A percentile compares a stretch with the other conserved stretches of the same genome.
Conservation (phyloP, 2,888 invertebrate species). For the Andrena minutula region DNA sequence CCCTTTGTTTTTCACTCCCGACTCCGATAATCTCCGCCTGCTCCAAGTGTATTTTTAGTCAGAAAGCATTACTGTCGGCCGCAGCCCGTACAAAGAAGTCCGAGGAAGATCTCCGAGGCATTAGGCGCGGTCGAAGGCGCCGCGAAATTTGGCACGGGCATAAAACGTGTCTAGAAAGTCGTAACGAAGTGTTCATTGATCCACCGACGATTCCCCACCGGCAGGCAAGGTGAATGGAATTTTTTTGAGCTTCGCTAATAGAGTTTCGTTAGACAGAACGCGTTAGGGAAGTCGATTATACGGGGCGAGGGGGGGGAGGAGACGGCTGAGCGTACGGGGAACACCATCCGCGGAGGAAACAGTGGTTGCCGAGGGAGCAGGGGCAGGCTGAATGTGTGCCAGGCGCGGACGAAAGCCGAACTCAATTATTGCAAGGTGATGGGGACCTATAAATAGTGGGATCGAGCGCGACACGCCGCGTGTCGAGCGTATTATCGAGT, state of each 20-base stretch:
- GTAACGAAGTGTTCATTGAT: background rate
- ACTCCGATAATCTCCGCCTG: background rate
- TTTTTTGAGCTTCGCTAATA: background rate
- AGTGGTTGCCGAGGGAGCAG: conserved; percentile 23
- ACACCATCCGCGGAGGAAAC: conserved; percentile 21
- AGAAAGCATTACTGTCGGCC: background rate
- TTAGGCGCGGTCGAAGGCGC: too few species aligned
- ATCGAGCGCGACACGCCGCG: conserved; percentile 20
- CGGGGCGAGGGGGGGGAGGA: background rate
- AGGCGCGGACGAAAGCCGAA: conserved; percentile 54
- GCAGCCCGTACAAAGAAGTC: conserved; percentile 17
- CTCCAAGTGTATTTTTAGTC: conserved; percentile 14
- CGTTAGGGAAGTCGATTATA: background rate
- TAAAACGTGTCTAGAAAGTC: background rate
- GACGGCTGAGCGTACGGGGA: background rate
- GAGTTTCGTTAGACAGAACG: background rate
- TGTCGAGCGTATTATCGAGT: conserved; percentile 32
- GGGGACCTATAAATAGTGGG: conserved; percentile 61
- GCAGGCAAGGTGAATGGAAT: background rate
- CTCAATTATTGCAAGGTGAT: conserved; percentile 61
- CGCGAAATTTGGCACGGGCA: too few species aligned
- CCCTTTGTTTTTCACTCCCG: conserved; percentile 16
- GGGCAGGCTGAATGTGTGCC: conserved; percentile 45
- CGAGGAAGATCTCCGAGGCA: background rate
- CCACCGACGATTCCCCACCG: background rate